These are phyloP conservation scores for Epinotia nisella DNA, from an alignment of 2,888 invertebrate species.

Conservation along the genomic window DNA sequence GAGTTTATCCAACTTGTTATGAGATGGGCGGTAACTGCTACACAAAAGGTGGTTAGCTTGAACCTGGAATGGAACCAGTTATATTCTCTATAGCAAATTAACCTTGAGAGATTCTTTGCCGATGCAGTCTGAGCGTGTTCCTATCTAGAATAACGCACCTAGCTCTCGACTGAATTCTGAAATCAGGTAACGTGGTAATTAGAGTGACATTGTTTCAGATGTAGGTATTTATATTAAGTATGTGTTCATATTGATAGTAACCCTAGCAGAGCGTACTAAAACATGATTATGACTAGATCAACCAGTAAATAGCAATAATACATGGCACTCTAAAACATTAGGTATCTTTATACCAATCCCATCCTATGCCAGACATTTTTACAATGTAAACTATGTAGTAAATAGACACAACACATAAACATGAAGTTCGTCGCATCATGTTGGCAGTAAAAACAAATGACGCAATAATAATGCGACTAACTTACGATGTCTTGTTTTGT, in stretches of 20 bases:
- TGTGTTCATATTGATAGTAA: too few species aligned
- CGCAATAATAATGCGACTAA: conserved; percentile 71
- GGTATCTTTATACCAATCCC: not conserved
- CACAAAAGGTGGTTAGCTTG: conserved; percentile 27
- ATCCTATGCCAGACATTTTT: conserved; percentile 2
- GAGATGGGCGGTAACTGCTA: conserved; percentile 26
- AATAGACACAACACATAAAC: conserved; percentile 50
- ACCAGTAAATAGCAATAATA: too few species aligned
- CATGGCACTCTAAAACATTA: not conserved
- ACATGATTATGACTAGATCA: too few species aligned
- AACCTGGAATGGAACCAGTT: conserved; percentile 23
- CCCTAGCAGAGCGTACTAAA: too few species aligned
- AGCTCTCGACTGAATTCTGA: not conserved
- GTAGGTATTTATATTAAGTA: not conserved
- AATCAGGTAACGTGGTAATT: not conserved
- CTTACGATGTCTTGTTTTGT: conserved; percentile 69
- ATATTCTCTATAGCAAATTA: not conserved
- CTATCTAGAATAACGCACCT: not conserved
- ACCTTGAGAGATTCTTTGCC: not conserved
- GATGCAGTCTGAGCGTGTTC: not conserved
- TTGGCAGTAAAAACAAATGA: conserved; percentile 75
- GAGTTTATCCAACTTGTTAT: conserved; percentile 41
- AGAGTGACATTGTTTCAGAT: not conserved
- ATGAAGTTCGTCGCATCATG: conserved; percentile 58
- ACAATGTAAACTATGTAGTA: conserved; percentile 33